These are phyloP conservation scores for Phocoena sinus DNA, from an alignment of 2,113 vertebrate species.

Conservation along the genomic window DNA sequence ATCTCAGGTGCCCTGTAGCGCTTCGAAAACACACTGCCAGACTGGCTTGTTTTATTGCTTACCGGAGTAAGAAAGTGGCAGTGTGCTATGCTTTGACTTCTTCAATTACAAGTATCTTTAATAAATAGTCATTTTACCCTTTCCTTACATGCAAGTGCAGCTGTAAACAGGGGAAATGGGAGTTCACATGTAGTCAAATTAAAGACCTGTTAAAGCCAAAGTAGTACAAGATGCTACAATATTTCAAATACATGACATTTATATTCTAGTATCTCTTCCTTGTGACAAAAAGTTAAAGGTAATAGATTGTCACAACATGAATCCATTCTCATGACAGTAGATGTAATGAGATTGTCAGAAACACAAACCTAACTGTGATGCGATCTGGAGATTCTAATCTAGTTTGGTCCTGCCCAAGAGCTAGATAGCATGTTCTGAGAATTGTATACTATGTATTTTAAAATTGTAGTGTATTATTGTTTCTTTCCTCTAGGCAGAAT, in stretches of 20 bases:
- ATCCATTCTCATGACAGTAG: slow-evolving; percentile 53
- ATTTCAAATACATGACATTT: slow-evolving; percentile 70
- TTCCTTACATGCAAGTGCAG: slow-evolving; percentile 16
- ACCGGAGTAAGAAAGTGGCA: slow-evolving; percentile 27
- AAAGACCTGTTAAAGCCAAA: slow-evolving; percentile 52
- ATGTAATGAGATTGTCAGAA: slow-evolving; percentile 70
- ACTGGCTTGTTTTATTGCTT: slow-evolving; percentile 28
- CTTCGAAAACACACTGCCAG: neutral
- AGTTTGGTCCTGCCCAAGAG: slow-evolving; percentile 29
- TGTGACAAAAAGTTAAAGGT: slow-evolving; percentile 69
- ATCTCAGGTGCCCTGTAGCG: neutral
- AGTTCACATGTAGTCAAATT: slow-evolving; percentile 60
- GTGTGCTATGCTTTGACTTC: slow-evolving; percentile 41
- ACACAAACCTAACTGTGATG: slow-evolving; percentile 45
- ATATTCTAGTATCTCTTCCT: slow-evolving; percentile 64
- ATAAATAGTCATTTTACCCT: slow-evolving; percentile 28
- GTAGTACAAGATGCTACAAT: slow-evolving; percentile 33
- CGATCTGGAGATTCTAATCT: slow-evolving; percentile 43
- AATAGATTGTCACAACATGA: slow-evolving; percentile 72
- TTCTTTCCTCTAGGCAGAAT: slow-evolving; percentile 50
- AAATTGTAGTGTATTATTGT: slow-evolving; percentile 22
- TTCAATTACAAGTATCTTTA: slow-evolving; percentile 51
- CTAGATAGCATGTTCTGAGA: slow-evolving; percentile 27
- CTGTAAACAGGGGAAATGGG: slow-evolving; percentile 29
- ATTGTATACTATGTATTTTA: neutral